Evolutionary conservation across 2,113 vertebrate species (phyloP).

Genomic region (Misgurnus anguillicaudatus): DNA sequence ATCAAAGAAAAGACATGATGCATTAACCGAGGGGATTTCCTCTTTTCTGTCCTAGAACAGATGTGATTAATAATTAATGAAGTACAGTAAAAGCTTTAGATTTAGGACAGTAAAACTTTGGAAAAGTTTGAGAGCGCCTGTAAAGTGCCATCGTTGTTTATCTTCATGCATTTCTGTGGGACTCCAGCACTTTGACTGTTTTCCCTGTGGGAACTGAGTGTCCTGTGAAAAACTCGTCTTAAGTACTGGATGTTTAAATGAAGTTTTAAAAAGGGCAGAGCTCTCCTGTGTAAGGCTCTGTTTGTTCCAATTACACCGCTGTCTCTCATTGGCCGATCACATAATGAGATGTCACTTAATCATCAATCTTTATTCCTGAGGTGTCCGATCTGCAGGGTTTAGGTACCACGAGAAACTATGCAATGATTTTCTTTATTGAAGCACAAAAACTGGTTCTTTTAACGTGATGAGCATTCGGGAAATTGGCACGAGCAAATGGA

Average conservation of each 20-base stretch:
- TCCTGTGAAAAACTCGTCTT: constrained; percentile 16
- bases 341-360: background rate
- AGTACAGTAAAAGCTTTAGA: constrained; percentile 18
- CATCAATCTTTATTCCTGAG: background rate
- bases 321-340: background rate
- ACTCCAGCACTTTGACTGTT: background rate
- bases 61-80: constrained; percentile 37
- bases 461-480: background rate
- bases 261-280: background rate
- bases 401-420: background rate
- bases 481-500: background rate
- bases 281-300: background rate
- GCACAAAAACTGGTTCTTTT: background rate
- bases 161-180: background rate
- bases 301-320: background rate
- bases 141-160: constrained; percentile 1
- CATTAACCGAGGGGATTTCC: background rate
- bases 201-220: background rate
- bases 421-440: background rate
- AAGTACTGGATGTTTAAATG: constrained; percentile 11
- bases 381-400: constrained; percentile 8
- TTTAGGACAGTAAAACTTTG: constrained; percentile 5
- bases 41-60: constrained; percentile 2
- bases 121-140: background rate
- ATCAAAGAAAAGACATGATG: constrained; percentile 5